Percentiles rank a stretch among this genome's conserved stretches.
Evolutionary conservation across 1,140 invertebrate genomes (phyloP).

Genomic region (Drosophila kanapiae): DNA sequence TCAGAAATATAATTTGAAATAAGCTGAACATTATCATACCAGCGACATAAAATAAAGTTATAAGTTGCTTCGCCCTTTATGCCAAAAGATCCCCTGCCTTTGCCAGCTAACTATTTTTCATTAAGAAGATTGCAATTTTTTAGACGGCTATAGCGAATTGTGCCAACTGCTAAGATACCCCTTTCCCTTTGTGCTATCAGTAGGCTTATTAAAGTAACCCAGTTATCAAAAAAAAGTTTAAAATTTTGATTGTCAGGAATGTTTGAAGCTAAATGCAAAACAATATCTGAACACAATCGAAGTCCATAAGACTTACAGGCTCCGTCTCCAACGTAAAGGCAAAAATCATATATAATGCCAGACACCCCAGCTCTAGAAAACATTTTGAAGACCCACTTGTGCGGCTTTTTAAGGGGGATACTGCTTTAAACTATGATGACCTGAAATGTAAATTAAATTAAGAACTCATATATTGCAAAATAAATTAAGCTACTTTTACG

Average conservation of each 20-base stretch:
- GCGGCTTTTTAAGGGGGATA: too few species aligned
- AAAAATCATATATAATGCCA: constrained; percentile 10
- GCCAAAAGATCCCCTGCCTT: not conserved
- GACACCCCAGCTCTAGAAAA: constrained; percentile 1
- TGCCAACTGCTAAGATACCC: not conserved
- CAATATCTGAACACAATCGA: too few species aligned
- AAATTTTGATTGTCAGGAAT: too few species aligned
- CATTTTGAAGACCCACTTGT: too few species aligned
- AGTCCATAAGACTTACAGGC: not conserved
- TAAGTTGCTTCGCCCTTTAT: not conserved
- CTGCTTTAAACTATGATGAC: too few species aligned
- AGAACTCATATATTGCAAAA: too few species aligned
- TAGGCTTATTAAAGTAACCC: too few species aligned
- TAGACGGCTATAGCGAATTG: not conserved
- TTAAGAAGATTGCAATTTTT: not conserved
- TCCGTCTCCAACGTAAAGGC: constrained; percentile 11
- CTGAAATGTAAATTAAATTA: too few species aligned
- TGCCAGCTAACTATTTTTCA: too few species aligned
- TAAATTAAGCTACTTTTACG: too few species aligned
- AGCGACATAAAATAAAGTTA: not conserved
- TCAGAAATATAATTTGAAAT: not conserved
- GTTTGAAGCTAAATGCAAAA: not conserved
- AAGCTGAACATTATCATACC: not conserved
- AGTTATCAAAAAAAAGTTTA: too few species aligned
- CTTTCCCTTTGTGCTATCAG: too few species aligned